These are phyloP conservation scores for Puntigrus tetrazona DNA, from an alignment of 2,113 vertebrate genomes.

Conservation along the genomic window DNA sequence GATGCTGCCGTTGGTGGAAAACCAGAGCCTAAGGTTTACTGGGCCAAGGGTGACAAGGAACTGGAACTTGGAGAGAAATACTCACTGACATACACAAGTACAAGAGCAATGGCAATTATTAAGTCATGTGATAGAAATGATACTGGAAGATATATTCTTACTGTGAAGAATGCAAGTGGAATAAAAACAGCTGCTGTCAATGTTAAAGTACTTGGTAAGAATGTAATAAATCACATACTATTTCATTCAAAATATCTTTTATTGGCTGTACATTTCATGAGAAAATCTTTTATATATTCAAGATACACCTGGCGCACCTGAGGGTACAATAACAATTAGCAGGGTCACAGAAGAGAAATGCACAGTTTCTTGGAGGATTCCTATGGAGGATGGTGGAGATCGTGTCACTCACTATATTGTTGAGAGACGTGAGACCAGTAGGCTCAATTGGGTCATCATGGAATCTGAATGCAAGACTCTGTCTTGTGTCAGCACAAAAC, in stretches of 20 bases:
- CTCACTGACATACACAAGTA: slow-evolving; percentile 91
- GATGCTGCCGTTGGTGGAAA: slow-evolving; percentile 94
- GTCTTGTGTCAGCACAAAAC: slow-evolving; percentile 85
- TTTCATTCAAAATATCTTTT: neutral
- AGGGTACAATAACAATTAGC: slow-evolving; percentile 85
- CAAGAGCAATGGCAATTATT: slow-evolving; percentile 91
- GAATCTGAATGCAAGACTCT: slow-evolving; percentile 92
- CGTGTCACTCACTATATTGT: slow-evolving; percentile 86
- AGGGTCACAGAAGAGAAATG: slow-evolving; percentile 98
- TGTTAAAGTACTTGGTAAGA: slow-evolving; percentile 96
- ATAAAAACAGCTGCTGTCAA: slow-evolving; percentile 85
- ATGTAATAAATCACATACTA: neutral
- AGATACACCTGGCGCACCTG: slow-evolving; percentile 93
- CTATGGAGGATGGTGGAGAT: slow-evolving; percentile 92
- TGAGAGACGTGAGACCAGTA: slow-evolving; percentile 96
- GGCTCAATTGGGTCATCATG: slow-evolving; percentile 95
- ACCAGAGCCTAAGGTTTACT: slow-evolving; percentile 96
- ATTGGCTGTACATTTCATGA: neutral
- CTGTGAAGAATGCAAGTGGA: slow-evolving; percentile 93
- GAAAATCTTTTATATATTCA: slow-evolving; percentile 17
- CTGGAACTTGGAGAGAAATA: slow-evolving; percentile 92
- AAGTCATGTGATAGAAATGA: slow-evolving; percentile 95
- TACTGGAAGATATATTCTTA: slow-evolving; percentile 90
- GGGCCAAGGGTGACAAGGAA: slow-evolving; percentile 93
- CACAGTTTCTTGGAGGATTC: slow-evolving; percentile 90